Conservation (phyloP, 2,888 invertebrate genomes). For the Orthosia incerta region DNA sequence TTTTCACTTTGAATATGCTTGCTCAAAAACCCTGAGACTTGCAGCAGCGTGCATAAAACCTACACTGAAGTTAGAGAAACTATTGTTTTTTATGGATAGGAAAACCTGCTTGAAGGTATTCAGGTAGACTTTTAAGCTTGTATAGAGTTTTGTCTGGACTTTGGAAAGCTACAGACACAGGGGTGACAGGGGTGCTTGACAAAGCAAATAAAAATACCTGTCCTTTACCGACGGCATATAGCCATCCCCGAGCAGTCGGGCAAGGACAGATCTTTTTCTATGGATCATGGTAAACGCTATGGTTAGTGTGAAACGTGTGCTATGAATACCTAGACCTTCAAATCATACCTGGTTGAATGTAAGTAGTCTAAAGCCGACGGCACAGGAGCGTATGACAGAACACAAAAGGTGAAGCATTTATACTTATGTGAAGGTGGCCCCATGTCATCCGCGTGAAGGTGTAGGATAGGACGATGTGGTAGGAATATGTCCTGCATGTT, state of each 20-base stretch:
- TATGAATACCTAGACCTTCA: no score
- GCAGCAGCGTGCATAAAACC: no score
- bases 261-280: no score
- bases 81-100: background rate
- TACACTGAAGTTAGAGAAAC: background rate
- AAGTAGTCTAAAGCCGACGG: background rate
- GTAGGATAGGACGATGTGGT: constrained; percentile 98
- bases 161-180: background rate
- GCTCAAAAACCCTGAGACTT: no score
- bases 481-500: constrained; percentile 96
- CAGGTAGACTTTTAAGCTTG: background rate
- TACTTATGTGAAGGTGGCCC: background rate
- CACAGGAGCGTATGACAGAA: background rate
- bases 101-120: background rate
- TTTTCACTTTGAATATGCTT: no score
- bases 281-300: no score
- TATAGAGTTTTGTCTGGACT: background rate
- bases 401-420: background rate
- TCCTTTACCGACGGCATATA: background rate
- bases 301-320: no score
- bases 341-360: no score
- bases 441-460: constrained; percentile 84
- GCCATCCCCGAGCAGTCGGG: no score
- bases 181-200: background rate
- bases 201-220: background rate